phyloP scores from a whole-genome alignment of 2,113 vertebrate genomes.

The Oreochromis aureus region DNA sequence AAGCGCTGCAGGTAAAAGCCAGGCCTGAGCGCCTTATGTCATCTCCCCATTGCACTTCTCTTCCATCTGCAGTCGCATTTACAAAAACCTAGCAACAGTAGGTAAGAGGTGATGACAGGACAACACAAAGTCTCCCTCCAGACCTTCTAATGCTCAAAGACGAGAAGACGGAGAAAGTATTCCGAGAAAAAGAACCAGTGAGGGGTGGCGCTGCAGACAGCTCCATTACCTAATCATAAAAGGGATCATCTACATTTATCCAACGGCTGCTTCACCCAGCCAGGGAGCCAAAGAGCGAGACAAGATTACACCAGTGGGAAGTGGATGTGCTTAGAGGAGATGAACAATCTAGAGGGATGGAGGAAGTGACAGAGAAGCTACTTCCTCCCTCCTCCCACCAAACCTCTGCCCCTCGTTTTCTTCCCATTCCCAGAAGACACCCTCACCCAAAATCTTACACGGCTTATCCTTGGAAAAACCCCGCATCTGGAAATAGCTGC shows the following conservation, averaged over 20 bases:
- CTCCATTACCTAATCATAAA: slow-evolving; percentile 56
- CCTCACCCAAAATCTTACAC: slow-evolving; percentile 26
- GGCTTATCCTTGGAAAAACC: slow-evolving; percentile 36
- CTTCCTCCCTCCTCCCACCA: not conserved
- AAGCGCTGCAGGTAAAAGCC: not conserved
- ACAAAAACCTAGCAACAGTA: not conserved
- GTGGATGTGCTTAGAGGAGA: slow-evolving; percentile 34
- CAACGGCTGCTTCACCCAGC: slow-evolving; percentile 19
- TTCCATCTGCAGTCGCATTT: not conserved
- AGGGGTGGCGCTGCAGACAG: slow-evolving; percentile 25
- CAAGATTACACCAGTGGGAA: slow-evolving; percentile 30
- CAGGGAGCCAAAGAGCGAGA: slow-evolving; percentile 10
- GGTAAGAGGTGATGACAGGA: not conserved
- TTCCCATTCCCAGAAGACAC: slow-evolving; percentile 5
- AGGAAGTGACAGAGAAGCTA: not conserved
- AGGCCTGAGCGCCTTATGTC: not conserved
- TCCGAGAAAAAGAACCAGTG: not conserved
- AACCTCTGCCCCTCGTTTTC: not conserved
- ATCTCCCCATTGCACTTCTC: not conserved
- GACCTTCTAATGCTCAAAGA: not conserved
- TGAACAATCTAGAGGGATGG: slow-evolving; percentile 8
- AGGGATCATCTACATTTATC: slow-evolving; percentile 51
- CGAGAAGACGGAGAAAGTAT: not conserved
- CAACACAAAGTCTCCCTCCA: not conserved
- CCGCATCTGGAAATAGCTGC: slow-evolving; percentile 32